Base-by-base conservation (phyloP, 2,797 vertebrate species). In the Brachyalestes nurse region DNA sequence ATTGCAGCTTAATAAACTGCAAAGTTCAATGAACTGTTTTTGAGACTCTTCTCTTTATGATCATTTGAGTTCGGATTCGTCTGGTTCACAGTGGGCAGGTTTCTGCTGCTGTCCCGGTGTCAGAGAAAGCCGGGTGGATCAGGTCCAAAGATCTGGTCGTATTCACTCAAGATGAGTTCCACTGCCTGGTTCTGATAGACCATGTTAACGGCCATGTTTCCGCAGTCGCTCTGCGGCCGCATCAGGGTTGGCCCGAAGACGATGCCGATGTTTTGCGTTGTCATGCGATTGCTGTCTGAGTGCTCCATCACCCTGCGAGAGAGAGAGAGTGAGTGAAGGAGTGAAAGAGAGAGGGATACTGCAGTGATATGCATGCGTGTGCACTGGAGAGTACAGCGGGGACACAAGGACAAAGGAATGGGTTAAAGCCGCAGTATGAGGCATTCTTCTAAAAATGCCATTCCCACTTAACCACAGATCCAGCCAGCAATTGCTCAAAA, bases 231-330 rank as follows among this genome's bases (percentile, higher is more conserved):
- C 88, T 97, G 95, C 0, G 96, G 93, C 21, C 97, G 93, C 93
- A 97, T 95, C 72, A 98, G 89, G 0, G 97, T 97, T 0, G 97
- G 96, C 5, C 97, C 97, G 5, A 98, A 97, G 75, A 98, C 97
- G 34, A 98, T 97, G 76, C 96, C 96, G 25, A 98, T 94, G 92
- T 97, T 98, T 90, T 97, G 97, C 9, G 95, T 93, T 0, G 95
- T 96, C 97, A 97, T 97, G 70, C 96, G 95, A 90, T 97, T 98
- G 78, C 58, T 45, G 61, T 95, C 91, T 0, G 93, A 95, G 60
- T 83, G 83, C 57, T 95, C 93, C 90, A 95, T 92, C 86, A 98
- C 97, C 72, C 97, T 98, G 91, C 64, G 10, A 65, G 28, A 7
- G 3, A 7, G 16, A 40, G 34, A 14, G 8, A 40, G 17, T 17